A percentile compares a stretch with the other conserved stretches of the same genome.
These are phyloP conservation scores for Catocala sponsa DNA, from an alignment of 2,888 invertebrate species.

Conservation along the genomic window DNA sequence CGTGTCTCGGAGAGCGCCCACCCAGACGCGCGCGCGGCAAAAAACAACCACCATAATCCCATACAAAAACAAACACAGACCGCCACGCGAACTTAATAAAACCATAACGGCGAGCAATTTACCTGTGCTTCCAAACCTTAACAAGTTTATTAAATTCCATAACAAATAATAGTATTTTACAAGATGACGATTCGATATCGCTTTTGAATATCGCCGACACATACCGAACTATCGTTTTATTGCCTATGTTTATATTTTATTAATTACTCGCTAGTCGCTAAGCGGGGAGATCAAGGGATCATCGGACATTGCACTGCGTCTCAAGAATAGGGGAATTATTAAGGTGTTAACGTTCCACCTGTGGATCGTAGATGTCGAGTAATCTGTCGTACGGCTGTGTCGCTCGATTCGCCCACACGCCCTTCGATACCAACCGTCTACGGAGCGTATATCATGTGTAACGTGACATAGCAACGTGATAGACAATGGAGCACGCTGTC, in stretches of 20 bases:
- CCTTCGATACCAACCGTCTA: slow-evolving; percentile 53
- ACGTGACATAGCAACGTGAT: slow-evolving; percentile 77
- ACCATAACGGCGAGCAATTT: slow-evolving; percentile 82
- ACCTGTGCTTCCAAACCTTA: slow-evolving; percentile 84
- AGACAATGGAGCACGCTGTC: slow-evolving; percentile 76
- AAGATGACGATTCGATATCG: slow-evolving; percentile 80
- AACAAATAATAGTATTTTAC: slow-evolving; percentile 86
- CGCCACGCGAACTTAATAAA: slow-evolving; percentile 85
- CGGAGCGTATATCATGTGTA: slow-evolving; percentile 62
- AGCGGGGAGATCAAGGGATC: slow-evolving; percentile 56
- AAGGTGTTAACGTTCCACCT: slow-evolving; percentile 44
- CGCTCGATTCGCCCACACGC: slow-evolving; percentile 69
- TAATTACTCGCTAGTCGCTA: slow-evolving; percentile 68
- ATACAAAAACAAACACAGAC: slow-evolving; percentile 84
- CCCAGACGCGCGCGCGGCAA: slow-evolving; percentile 79
- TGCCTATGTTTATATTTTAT: slow-evolving; percentile 77
- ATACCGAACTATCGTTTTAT: slow-evolving; percentile 81
- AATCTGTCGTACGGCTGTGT: slow-evolving; percentile 55
- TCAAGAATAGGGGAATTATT: slow-evolving; percentile 41
- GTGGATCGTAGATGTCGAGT: slow-evolving; percentile 36
- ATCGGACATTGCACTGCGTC: slow-evolving; percentile 43
- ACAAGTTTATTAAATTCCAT: slow-evolving; percentile 88
- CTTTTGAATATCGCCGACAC: slow-evolving; percentile 82
- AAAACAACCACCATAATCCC: slow-evolving; percentile 78
- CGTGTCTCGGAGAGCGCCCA: slow-evolving; percentile 83